Evolutionary conservation across 1,140 invertebrate species (phyloP), one percentile per base, ranked within the genome.

Genomic region (Bursaphelenchus mucronatus): DNA sequence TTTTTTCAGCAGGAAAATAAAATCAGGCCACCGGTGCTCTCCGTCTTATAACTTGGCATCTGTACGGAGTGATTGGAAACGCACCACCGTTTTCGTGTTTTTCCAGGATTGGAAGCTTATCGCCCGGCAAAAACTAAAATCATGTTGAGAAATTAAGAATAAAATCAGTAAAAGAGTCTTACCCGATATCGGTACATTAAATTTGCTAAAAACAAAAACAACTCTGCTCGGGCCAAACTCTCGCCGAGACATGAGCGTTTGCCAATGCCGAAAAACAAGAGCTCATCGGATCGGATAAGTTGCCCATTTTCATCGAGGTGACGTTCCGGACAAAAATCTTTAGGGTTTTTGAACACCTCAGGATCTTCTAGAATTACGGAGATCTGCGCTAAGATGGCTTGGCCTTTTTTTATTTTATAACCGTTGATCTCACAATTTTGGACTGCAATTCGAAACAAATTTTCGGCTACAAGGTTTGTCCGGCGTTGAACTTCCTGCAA

Each of bases 181-280:
- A 59, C 57, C 11, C 11, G 41, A 9, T 47, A 59, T 59, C 47
- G n/a, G 30, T 59, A 15, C 19, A 44, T n/a, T 49, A 62, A 17
- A 57, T 62, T 62, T 13, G 47, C 49, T 3, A 39, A 13, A 58
- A 62, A 61, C 9, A 62, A 13, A 58, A 62, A 62, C 15, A 62
- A 30, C 47, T 62, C 59, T 11, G 56, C 30, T 50, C 47, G 4
- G 40, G 52, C 47, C 30, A 62, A 49, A 40, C 11, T 5, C 30
- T 62, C 59, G 13, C 59, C 59, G 13, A 62, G 43, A 62, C 59
- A 62, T 58, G 65, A 62, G 11, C 71, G 43, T 82, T 83, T 80
- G 83, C 84, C 90, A 1, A 91, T 88, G 43, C 90, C 90, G 79
- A 92, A 94, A 0, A 90, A 90, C 83, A 94, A 88, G 82, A 92